Evolutionary conservation across 92 coral and sea anemone genomes (phyloP), one percentile per base, ranked within the genome.

Genomic region (Phenganax subtilis): DNA sequence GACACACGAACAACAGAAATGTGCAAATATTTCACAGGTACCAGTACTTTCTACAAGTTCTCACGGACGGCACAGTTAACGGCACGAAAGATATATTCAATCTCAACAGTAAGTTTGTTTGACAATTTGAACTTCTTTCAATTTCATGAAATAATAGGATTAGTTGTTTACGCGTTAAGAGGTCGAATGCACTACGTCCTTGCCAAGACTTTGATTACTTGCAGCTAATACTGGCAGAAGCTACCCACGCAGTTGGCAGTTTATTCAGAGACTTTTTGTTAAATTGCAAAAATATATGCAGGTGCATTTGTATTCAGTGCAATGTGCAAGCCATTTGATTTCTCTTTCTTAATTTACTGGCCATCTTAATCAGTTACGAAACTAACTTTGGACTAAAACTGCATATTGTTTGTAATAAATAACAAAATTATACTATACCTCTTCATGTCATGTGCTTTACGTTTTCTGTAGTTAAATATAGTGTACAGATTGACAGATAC

Each of bases 31-130:
- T 54, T 28, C 64, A 54, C 56, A 8, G 9, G 8, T 76, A 57
- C 52, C 55, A 57, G 11, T 59, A 57, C 56, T 76, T 57, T 54
- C 30, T 76, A 30, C 81, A 76, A 58, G 81, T 76, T 31, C 60
- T 69, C 15, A 28, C 58, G 10, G 71, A 58, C 16, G 81, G 81
- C 55, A 76, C 25, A 25, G 81, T 76, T 61, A 56, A 37, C 67
- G 81, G 81, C 31, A 76, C 81, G 10, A 29, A 30, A 8, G 54
- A 75, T n/a, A 51, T 10, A 11, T 0, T 16, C 3, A 76, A 64
- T 28, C 54, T 31, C 81, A 76, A 76, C 70, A 55, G 81, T 76
- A 47, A 76, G 81, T 76, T 58, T 52, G 77, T 76, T 58, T 52
- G 77, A 29, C 61, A 28, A 73, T 52, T 53, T 73, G 27, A 52